Evolutionary conservation across 53 echinoderm and acorn worm genomes (phyloP), one percentile per base, ranked within the genome.

Genomic region (Antedon mediterranea): DNA sequence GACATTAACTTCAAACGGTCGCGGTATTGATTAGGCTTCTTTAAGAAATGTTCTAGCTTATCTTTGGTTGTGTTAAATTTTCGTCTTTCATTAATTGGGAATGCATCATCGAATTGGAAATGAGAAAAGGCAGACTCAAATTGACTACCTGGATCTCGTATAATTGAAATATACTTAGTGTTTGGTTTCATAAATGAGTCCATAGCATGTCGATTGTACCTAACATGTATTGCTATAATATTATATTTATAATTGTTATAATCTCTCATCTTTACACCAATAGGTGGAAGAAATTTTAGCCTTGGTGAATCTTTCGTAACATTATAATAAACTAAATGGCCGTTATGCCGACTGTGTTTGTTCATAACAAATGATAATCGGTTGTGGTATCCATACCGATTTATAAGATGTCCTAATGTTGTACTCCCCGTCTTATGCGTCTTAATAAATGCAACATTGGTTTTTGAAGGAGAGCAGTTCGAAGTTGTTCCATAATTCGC

Each of bases 401-500:
- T 89, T 28, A 93, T 44, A n/a, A 93, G 30, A 30, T 84, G 82
- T 4, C 74, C 41, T 14, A 92, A 30, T 0, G 92, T 92, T 18
- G 92, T 92, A 20, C 89, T 87, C 13, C 87, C 92, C 0, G 92
- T 92, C 70, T 92, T 92, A 75, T 89, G 89, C 0, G 89, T 92
- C 43, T 92, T 92, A 14, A 89, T 84, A 76, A 86, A 92, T 18
- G 81, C 88, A 8, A 92, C 74, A 33, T 86, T 84, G 23, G 32
- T 72, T 20, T 43, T n/a, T 0, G 81, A 78, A 6, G 5, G 30
- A 11, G 43, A 71, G 26, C 34, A 75, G 15, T 15, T 30, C 28
- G 70, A 43, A 15, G 41, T 0, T 32, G 4, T 34, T 32, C 77
- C 77, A 77, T 14, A 15, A 77, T 34, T 11, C 29, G 15, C 34